These are phyloP conservation scores for Prionailurus viverrinus DNA, from an alignment of 2,113 vertebrate species.

Conservation along the genomic window DNA sequence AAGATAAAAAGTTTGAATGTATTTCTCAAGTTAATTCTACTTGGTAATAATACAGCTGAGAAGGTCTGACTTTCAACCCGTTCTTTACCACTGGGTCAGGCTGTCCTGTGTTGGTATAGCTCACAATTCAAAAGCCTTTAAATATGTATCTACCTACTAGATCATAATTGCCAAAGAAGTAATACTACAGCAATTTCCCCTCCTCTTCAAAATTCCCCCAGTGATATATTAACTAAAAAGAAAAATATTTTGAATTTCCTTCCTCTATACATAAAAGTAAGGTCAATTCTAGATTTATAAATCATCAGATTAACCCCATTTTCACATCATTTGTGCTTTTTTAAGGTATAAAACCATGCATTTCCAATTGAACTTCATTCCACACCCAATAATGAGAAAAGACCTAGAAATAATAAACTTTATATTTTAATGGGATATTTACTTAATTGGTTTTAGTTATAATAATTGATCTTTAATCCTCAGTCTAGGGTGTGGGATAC, in stretches of 20 bases:
- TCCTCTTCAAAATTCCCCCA: constrained; percentile 38
- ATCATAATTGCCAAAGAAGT: constrained; percentile 45
- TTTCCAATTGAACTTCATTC: constrained; percentile 27
- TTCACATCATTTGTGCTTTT: not conserved
- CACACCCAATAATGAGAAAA: constrained; percentile 24
- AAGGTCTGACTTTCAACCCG: constrained; percentile 23
- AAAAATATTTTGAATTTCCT: not conserved
- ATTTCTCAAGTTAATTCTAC: constrained; percentile 20
- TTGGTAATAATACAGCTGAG: constrained; percentile 26
- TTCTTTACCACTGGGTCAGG: not conserved
- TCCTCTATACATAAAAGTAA: constrained; percentile 31
- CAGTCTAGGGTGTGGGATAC: not conserved
- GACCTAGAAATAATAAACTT: not conserved
- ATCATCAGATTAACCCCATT: not conserved
- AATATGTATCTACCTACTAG: constrained; percentile 32
- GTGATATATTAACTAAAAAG: not conserved
- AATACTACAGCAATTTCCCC: not conserved
- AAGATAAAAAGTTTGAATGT: not conserved
- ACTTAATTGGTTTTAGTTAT: not conserved
- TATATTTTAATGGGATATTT: not conserved
- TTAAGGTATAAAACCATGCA: not conserved
- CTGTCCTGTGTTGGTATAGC: constrained; percentile 15
- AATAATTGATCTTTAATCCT: constrained; percentile 21
- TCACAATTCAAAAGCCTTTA: constrained; percentile 32
- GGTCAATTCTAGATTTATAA: not conserved